Percentiles rank a stretch among this genome's conserved stretches.
phyloP scores from a whole-genome alignment of 2,888 invertebrate genomes.

The Standfussiana lucernea region DNA sequence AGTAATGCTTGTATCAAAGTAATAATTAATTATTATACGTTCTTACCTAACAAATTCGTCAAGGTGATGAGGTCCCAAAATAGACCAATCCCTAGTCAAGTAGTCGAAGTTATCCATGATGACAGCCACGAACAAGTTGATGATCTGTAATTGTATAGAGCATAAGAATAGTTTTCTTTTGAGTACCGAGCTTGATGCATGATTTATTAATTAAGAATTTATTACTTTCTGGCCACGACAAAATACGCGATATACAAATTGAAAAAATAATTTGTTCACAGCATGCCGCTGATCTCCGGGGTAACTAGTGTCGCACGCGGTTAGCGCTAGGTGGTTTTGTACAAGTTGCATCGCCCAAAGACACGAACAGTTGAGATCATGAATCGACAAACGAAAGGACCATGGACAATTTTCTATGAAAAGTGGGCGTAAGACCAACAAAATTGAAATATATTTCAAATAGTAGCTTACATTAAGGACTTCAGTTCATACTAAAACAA shows the following conservation, averaged over 20 bases:
- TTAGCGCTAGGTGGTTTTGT: neutral
- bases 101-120: conserved; percentile 99
- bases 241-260: no score
- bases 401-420: no score
- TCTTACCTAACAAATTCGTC: conserved; percentile 97
- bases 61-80: conserved; percentile 99
- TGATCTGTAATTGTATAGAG: conserved; percentile 93
- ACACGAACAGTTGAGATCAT: neutral
- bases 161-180: neutral
- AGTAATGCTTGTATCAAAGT: neutral
- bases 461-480: no score
- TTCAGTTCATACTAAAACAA: no score
- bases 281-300: no score
- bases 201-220: neutral
- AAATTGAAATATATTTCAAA: no score
- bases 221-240: neutral
- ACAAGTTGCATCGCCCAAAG: neutral
- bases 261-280: no score
- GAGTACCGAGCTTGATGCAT: neutral
- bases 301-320: neutral
- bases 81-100: conserved; percentile 99
- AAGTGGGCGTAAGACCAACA: no score
- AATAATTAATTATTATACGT: neutral
- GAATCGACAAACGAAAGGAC: neutral
- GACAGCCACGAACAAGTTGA: conserved; percentile 99